Conservation (phyloP, 2,888 invertebrate species). For the Pemphredon lugubris region DNA sequence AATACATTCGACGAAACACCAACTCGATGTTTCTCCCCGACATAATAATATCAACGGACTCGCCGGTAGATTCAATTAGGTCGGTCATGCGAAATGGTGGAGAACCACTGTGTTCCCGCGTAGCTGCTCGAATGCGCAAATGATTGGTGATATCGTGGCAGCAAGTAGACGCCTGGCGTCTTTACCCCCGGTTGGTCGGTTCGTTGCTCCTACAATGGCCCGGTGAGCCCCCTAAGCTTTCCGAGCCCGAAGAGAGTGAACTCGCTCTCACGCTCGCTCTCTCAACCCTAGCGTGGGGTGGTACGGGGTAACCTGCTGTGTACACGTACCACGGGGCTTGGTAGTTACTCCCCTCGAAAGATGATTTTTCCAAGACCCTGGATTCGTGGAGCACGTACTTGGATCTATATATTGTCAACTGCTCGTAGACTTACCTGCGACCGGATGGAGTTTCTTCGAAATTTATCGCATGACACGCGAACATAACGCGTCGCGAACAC, state of each 20-base stretch:
- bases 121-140: constrained; percentile 66
- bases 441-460: too few species aligned
- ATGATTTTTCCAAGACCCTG: constrained; percentile 18
- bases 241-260: constrained; percentile 46
- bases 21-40: constrained; percentile 67
- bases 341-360: constrained; percentile 23
- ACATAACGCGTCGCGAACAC: too few species aligned
- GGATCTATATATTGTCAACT: not conserved
- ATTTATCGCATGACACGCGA: too few species aligned
- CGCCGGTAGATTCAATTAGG: constrained; percentile 57
- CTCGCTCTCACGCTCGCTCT: too few species aligned
- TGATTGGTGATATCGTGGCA: constrained; percentile 65
- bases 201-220: constrained; percentile 66
- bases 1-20: constrained; percentile 71
- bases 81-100: constrained; percentile 61
- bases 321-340: constrained; percentile 10
- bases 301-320: constrained; percentile 50
- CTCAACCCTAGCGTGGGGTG: constrained; percentile 41
- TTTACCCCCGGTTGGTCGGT: constrained; percentile 61
- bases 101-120: constrained; percentile 61
- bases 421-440: too few species aligned
- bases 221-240: constrained; percentile 49
- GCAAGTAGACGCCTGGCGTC: constrained; percentile 64
- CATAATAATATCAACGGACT: constrained; percentile 72
- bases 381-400: constrained; percentile 1